Base-by-base conservation (phyloP, 2,888 invertebrate genomes). In the Orthosia gracilis region DNA sequence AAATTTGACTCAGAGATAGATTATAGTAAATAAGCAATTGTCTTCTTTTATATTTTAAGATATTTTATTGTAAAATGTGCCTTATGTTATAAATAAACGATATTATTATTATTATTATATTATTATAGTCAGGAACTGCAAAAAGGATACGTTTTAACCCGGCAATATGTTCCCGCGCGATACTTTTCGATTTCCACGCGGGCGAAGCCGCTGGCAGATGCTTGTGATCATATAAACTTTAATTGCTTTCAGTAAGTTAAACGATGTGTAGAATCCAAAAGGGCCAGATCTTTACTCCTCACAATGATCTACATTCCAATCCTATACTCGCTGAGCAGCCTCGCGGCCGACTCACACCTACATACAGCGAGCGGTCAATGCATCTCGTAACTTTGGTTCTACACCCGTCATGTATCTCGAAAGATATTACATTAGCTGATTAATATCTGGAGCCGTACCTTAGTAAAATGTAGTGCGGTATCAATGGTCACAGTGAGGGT, bases 241-340 rank as follows among this genome's bases (percentile, higher is more conserved):
- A n/a, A n/a, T n/a, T n/a, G n/a, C n/a, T n/a, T n/a, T n/a, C 21
- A 72, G 31, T 17, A 15, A n/a, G 26, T 31, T 18, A 17, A 47
- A 62, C n/a, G 17, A 57, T 4, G 50, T 31, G 54, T 54, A 54
- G 15, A 13, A 13, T 54, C 21, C 4, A 4, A 21, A 13, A 54
- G 21, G 21, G 54, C n/a, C n/a, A 4, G 31, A 3, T 55, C 63
- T n/a, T 9, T 49, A 21, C 17, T 26, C 17, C 31, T 26, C 18
- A 23, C 62, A 55, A 50, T 61, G 55, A 71, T 82, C 75, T 57
- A 76, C 52, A 73, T 84, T 79, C 62, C 69, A 69, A 85, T 79
- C 80, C 72, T 82, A 79, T 85, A 82, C 76, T 21, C 61, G 47
- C 21, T 68, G 58, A 54, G 63, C 54, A n/a, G 55, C 59, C 57